phyloP scores from a whole-genome alignment of 2,888 invertebrate species.

The Nomada lathburiana region DNA sequence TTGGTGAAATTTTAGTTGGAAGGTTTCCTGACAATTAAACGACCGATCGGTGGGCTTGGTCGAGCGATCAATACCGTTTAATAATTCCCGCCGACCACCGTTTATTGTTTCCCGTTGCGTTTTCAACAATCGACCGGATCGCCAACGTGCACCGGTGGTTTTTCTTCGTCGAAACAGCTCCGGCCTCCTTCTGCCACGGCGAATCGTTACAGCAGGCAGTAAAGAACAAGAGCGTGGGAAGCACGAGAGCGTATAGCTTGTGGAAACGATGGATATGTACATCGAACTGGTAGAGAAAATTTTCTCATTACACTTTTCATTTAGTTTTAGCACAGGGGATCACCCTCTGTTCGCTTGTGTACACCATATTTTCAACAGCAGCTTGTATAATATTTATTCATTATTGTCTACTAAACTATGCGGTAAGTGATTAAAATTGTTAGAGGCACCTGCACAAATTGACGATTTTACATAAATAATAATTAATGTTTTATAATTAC shows the following conservation, averaged over 20 bases:
- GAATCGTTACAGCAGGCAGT: slow-evolving; percentile 17
- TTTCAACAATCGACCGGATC: slow-evolving; percentile 53
- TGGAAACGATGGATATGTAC: background rate
- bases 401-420: no score
- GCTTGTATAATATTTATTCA: no score
- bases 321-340: no score
- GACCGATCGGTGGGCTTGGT: background rate
- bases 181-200: slow-evolving; percentile 47
- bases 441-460: no score
- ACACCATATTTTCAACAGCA: no score
- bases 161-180: slow-evolving; percentile 40
- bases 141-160: slow-evolving; percentile 20
- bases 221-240: slow-evolving; percentile 57
- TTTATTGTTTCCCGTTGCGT: slow-evolving; percentile 48
- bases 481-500: no score
- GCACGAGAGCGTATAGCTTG: slow-evolving; percentile 14
- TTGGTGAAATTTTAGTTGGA: no score
- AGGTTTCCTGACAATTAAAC: slow-evolving; percentile 25
- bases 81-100: slow-evolving; percentile 58
- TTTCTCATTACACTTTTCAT: background rate
- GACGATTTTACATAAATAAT: no score
- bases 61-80: slow-evolving; percentile 50
- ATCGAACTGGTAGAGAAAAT: slow-evolving; percentile 14
- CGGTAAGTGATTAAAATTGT: no score
- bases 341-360: no score